Conservation (phyloP, 2,888 invertebrate species). For the Ophioninae sp. region DNA sequence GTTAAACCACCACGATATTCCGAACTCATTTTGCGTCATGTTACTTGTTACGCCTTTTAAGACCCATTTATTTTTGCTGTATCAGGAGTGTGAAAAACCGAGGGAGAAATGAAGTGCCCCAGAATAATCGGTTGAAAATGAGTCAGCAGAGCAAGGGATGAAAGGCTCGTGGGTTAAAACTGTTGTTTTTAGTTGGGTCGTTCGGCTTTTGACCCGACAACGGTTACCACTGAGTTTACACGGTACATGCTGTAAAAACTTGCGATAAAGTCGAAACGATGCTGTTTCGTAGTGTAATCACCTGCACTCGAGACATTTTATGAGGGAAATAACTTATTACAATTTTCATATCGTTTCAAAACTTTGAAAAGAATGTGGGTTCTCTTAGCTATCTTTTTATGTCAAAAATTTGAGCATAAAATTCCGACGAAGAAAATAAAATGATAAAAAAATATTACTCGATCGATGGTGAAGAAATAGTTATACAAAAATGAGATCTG, state of each 20-base stretch:
- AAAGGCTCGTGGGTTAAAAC: slow-evolving; percentile 13
- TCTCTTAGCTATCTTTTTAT: neutral
- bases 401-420: no score
- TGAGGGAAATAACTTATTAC: neutral
- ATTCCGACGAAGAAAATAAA: no score
- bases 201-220: slow-evolving; percentile 20
- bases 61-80: slow-evolving; percentile 73
- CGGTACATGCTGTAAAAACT: slow-evolving; percentile 21
- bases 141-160: neutral
- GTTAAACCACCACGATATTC: slow-evolving; percentile 50
- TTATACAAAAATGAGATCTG: no score
- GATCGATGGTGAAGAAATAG: no score
- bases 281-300: slow-evolving; percentile 4
- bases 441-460: no score
- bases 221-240: neutral
- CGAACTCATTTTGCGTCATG: slow-evolving; percentile 74
- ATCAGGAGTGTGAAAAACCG: slow-evolving; percentile 51
- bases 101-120: neutral
- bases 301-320: neutral
- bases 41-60: slow-evolving; percentile 71
- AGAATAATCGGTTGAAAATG: neutral
- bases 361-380: neutral
- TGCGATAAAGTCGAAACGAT: slow-evolving; percentile 23
- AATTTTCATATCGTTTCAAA: neutral
- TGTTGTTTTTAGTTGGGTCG: slow-evolving; percentile 28